Evolutionary conservation across 2,113 vertebrate genomes (phyloP), one percentile per base, ranked within the genome.

Genomic region (Tylochromis polylepis): DNA sequence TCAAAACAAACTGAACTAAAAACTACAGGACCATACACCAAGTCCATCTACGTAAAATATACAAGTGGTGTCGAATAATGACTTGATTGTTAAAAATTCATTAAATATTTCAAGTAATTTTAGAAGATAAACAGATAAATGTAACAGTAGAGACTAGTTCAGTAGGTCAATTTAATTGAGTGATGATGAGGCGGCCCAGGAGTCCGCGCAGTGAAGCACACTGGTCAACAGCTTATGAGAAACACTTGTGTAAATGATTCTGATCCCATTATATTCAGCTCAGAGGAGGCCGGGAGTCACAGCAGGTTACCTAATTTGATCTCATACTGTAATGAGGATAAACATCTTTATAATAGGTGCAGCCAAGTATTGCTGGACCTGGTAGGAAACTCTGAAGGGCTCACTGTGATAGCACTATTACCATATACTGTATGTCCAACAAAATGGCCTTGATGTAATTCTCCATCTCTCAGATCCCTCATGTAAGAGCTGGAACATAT

Each of bases 291-390:
- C 83, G 91, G 77, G 67, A 90, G 87, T 89, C 91, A 87, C 87
- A 87, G 84, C 90, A 90, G 92, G 88, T 94, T 90, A 91, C 86
- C 89, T 89, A 90, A 93, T 93, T 89, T 90, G 86, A 93, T 95
- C 89, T 89, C 83, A 91, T 51, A 81, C 60, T 87, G 81, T 92
- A 94, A 95, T 91, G 88, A 91, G 87, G 89, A 93, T 90, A 87
- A 94, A 92, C 81, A 95, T 84, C 83, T 80, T 56, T 82, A 81
- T 92, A 92, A 94, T 85, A 88, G 90, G 81, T 79, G 34, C 72
- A 81, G 89, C 46, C 72, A 91, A 81, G 92, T 91, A 91, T 90
- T 85, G 83, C 65, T 85, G 81, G 43, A 70, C 79, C 86, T 87
- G 82, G 89, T 89, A 81, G 79, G 62, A 36, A 78, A 57, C 36